Base-by-base conservation (phyloP, 2,888 invertebrate genomes). In the Dione vanillae region DNA sequence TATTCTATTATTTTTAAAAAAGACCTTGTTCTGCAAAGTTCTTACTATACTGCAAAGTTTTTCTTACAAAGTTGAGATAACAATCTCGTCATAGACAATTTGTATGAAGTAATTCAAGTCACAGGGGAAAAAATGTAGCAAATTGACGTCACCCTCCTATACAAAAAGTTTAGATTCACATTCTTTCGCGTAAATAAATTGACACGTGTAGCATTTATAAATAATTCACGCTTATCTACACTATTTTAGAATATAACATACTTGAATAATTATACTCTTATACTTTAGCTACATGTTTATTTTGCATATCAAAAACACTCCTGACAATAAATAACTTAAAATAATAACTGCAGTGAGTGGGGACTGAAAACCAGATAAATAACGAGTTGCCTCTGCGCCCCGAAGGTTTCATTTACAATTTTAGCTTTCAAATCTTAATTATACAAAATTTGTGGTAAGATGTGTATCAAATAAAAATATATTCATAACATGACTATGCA, bases 51-150 rank as follows among this genome's bases (percentile, higher is more conserved):
- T 74, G 73, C 72, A 77, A 79, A 85, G 79, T 86, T 87, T 85
- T 83, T 80, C 19, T 82, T 81, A 74, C 79, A 83, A 87, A 88
- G 83, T 87, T 84, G 76, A 81, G 84, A 85, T 89, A 87, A 88
- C 87, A 84, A 87, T 82, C 82, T 78, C 78, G 79, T 83, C 83
- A 87, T 82, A 85, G 83, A 83, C 83, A 86, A 87, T 75, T 89
- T 88, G 85, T 89, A 87, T 87, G 84, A 81, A 87, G 89, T 87
- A 86, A 89, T 89, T 88, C 82, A 84, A 87, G 80, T 83, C 84
- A 79, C 77, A 27, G 78, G 78, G 82, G 83, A 83, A 85, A 83
- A 79, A 85, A 85, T 85, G 83, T 84, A 83, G 78, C 85, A 89
- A 90, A 89, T 90, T 90, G 88, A 87, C 85, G 85, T 87, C 86